Evolutionary conservation across 2,113 vertebrate genomes (phyloP), one percentile per base, ranked within the genome.

Genomic region (Climacteris rufus): DNA sequence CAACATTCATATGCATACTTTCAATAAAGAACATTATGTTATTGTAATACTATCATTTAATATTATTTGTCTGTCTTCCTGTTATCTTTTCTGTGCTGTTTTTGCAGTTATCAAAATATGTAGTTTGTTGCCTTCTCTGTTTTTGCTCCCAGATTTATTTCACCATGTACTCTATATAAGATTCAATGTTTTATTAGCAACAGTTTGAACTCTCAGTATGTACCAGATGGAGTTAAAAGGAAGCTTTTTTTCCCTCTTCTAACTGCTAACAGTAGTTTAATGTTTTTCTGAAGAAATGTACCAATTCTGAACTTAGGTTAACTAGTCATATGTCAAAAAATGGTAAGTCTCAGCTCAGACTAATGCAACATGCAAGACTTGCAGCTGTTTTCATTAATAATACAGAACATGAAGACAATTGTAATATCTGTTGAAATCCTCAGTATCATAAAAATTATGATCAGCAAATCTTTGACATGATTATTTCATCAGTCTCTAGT

Each of bases 331-430:
- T 75, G 53, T 89, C 86, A 83, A 87, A 96, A 89, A 91, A 86
- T 49, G 76, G 24, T 78, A 93, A 57, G 27, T 63, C 61, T 95
- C 81, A 80, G 49, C 66, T 93, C 49, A 96, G 49, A 63, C 33
- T 91, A 49, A 49, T 90, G 56, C 49, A 94, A 68, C 52, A 71
- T 89, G 71, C 30, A 89, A 50, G n/a, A 57, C 71, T 82, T 93
- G 89, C 90, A 96, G 79, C 76, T 97, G 90, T 90, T 94, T 59
- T 21, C 50, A 88, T 95, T 75, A 97, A 96, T 96, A 93, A 96
- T 95, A 86, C 59, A 97, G 57, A 94, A 54, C 81, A 71, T n/a
- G 28, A 33, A 84, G 53, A 76, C 60, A 89, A 77, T 72, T 82
- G 54, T 71, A 84, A 27, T 94, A 85, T 79, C 75, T 91, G 52